Evolutionary conservation across 1,140 invertebrate genomes (phyloP).

Genomic region (Saccostrea cuccullata): DNA sequence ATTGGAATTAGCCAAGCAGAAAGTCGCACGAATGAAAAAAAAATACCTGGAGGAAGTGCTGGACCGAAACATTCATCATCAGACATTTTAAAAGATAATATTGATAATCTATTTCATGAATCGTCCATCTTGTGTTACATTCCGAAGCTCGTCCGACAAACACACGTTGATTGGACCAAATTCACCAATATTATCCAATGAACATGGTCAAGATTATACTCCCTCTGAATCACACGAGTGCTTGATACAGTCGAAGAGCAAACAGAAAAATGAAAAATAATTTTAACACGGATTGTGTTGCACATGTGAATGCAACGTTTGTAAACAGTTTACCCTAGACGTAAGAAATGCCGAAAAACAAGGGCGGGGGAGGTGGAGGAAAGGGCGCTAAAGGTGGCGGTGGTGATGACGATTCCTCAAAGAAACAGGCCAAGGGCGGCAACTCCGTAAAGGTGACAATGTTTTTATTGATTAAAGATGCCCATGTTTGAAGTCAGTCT

Average conservation of each 20-base stretch:
- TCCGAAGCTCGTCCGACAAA: neutral
- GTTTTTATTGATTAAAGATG: no score
- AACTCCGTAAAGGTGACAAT: slow-evolving; percentile 76
- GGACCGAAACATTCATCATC: slow-evolving; percentile 65
- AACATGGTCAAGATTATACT: neutral
- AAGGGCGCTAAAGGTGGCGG: slow-evolving; percentile 62
- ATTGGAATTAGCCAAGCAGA: no score
- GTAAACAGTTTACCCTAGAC: neutral
- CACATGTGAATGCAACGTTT: neutral
- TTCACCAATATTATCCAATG: neutral
- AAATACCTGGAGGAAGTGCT: slow-evolving; percentile 70
- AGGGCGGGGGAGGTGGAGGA: slow-evolving; percentile 67
- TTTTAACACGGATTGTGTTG: neutral
- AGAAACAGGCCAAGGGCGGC: slow-evolving; percentile 78
- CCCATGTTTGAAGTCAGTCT: no score
- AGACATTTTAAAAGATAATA: slow-evolving; percentile 49
- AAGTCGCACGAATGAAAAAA: neutral
- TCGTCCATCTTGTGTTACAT: neutral
- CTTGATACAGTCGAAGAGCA: neutral
- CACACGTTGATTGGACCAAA: neutral
- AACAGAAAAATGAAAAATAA: neutral
- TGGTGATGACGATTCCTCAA: slow-evolving; percentile 64
- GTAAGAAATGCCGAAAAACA: slow-evolving; percentile 72
- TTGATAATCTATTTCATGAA: neutral
- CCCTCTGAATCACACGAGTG: neutral